Percentiles rank a stretch among this genome's conserved stretches.
Conservation (phyloP, 2,797 vertebrate genomes). For the Synanceia verrucosa region DNA sequence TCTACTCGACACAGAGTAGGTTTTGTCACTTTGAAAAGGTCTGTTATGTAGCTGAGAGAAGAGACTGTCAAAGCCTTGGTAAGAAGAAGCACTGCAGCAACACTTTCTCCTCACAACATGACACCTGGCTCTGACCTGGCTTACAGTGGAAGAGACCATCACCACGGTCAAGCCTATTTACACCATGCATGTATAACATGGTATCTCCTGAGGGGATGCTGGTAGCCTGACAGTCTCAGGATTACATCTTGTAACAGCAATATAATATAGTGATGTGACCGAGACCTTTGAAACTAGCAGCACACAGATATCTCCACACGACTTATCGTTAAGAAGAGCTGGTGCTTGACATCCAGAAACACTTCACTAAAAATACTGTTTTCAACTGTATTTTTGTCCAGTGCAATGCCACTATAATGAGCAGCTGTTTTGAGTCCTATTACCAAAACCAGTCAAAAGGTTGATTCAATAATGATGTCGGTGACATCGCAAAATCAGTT, state of each 20-base stretch:
- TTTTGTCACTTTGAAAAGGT: slow-evolving; percentile 31
- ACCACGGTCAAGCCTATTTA: slow-evolving; percentile 41
- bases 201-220: slow-evolving; percentile 1
- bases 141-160: slow-evolving; percentile 36
- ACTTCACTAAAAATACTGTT: not conserved
- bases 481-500: too few species aligned
- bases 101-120: slow-evolving; percentile 34
- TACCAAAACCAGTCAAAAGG: too few species aligned
- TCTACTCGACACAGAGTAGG: slow-evolving; percentile 4
- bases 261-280: slow-evolving; percentile 1
- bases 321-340: not conserved
- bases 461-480: too few species aligned
- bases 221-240: not conserved
- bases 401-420: not conserved
- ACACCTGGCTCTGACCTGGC: slow-evolving; percentile 46
- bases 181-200: slow-evolving; percentile 20
- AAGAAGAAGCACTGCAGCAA: slow-evolving; percentile 23
- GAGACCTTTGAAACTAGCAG: not conserved
- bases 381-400: not conserved
- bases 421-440: not conserved
- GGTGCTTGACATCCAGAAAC: not conserved
- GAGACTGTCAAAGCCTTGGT: slow-evolving; percentile 11
- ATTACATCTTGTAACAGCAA: slow-evolving; percentile 10
- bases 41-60: slow-evolving; percentile 29
- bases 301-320: not conserved